These are phyloP conservation scores for Hydraecia micacea DNA, from an alignment of 2,888 invertebrate species.

Conservation along the genomic window DNA sequence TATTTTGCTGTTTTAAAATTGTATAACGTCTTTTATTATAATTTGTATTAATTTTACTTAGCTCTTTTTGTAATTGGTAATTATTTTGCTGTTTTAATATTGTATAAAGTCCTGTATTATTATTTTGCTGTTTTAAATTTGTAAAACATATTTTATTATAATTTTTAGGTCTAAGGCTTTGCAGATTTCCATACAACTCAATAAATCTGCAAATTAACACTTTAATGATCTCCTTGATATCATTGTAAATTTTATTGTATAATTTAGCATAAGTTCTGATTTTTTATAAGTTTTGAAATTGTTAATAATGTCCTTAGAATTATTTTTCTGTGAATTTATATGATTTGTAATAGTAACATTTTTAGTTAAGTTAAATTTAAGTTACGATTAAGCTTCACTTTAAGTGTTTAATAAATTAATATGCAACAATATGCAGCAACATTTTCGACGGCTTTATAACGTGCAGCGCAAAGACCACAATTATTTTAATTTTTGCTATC, in stretches of 20 bases:
- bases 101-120: neutral
- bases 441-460: neutral
- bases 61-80: neutral
- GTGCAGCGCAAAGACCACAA: neutral
- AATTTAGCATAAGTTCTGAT: neutral
- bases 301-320: neutral
- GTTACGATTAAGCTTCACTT: neutral
- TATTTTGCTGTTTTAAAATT: neutral
- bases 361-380: neutral
- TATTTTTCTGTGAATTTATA: no score
- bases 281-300: neutral
- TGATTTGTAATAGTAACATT: neutral
- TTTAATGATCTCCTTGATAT: neutral
- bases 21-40: neutral
- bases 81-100: slow-evolving; percentile 3
- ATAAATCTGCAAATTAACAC: neutral
- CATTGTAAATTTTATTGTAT: neutral
- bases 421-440: neutral
- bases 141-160: neutral
- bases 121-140: neutral
- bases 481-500: neutral
- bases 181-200: slow-evolving; percentile 1
- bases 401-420: neutral
- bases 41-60: neutral
- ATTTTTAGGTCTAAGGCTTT: neutral